A percentile compares a stretch with the other conserved stretches of the same genome.
These are phyloP conservation scores for Mechanitis mazaeus DNA, from an alignment of 2,888 invertebrate species.

Conservation along the genomic window DNA sequence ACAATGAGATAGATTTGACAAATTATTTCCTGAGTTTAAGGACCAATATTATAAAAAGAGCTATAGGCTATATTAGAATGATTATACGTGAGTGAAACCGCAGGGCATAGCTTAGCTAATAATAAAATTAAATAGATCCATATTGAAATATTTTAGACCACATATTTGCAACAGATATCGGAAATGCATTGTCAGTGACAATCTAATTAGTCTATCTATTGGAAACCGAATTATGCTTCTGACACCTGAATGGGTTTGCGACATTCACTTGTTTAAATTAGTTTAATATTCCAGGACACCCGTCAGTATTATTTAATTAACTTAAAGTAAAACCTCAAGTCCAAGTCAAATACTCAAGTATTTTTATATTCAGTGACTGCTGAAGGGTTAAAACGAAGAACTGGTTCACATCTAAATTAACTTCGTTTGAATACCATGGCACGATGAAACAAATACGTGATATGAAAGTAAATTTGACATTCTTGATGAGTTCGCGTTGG, in stretches of 20 bases:
- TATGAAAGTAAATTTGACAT: constrained; percentile 1
- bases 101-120: no score
- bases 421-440: not conserved
- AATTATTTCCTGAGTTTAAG: no score
- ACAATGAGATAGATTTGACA: no score
- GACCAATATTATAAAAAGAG: no score
- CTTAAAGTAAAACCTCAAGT: not conserved
- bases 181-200: constrained; percentile 4
- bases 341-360: not conserved
- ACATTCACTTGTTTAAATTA: not conserved
- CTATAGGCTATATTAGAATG: no score
- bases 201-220: constrained; percentile 3
- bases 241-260: not conserved
- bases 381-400: not conserved
- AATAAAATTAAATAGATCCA: no score
- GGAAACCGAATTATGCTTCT: not conserved
- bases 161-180: not conserved
- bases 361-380: not conserved
- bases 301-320: not conserved
- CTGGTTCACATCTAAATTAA: not conserved
- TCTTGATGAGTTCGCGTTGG: not conserved
- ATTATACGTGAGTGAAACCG: no score
- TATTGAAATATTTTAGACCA: no score
- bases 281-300: not conserved
- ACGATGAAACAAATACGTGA: constrained; percentile 5